Percentiles rank a stretch among this genome's conserved stretches.
phyloP scores from a whole-genome alignment of 2,888 invertebrate species.

The Cylindroiulus punctatus region DNA sequence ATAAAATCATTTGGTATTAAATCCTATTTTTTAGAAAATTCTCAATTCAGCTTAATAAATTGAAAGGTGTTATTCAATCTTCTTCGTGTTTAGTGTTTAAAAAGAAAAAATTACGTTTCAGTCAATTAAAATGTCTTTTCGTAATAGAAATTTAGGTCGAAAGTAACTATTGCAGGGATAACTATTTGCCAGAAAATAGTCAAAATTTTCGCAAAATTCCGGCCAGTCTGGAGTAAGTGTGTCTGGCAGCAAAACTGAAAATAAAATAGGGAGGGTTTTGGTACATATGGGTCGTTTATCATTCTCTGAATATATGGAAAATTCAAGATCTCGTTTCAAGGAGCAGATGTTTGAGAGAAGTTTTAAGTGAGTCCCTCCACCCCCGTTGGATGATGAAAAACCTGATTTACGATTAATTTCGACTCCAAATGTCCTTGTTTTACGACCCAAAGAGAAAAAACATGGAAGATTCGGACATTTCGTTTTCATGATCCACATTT shows the following conservation, averaged over 20 bases:
- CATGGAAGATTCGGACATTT: neutral
- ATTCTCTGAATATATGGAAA: neutral
- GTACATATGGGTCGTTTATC: neutral
- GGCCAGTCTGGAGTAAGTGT: neutral
- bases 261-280: neutral
- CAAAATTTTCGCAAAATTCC: neutral
- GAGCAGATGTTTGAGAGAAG: constrained; percentile 1
- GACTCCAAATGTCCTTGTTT: neutral
- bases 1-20: no score
- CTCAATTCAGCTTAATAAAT: no score
- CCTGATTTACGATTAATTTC: constrained; percentile 1
- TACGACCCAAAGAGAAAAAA: neutral
- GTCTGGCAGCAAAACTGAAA: neutral
- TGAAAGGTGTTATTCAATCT: no score
- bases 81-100: no score
- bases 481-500: neutral
- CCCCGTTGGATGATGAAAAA: neutral
- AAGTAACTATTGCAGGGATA: no score
- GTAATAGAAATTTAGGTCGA: no score
- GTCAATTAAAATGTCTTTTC: no score
- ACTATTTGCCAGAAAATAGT: neutral
- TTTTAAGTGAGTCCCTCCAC: neutral
- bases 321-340: neutral
- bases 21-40: no score
- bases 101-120: no score